Percentiles rank a stretch among this genome's conserved stretches.
phyloP scores from a whole-genome alignment of 2,797 vertebrate species.

The Sebastolobus altivelis region DNA sequence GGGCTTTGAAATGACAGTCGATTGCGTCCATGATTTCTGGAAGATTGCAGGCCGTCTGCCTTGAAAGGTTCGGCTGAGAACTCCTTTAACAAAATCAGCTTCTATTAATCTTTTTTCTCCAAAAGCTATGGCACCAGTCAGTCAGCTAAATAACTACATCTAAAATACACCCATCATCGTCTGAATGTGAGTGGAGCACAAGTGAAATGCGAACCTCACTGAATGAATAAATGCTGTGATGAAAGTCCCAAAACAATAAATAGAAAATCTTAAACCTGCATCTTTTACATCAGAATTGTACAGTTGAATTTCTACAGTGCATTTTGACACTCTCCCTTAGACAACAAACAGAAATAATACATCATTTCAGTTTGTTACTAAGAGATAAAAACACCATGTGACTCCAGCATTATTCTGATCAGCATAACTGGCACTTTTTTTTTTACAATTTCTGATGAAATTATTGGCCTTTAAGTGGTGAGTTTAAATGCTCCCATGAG shows the following conservation, averaged over 20 bases:
- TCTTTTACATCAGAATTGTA: conserved; percentile 27
- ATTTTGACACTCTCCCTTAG: conserved; percentile 47
- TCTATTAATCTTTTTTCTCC: background rate
- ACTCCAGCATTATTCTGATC: conserved; percentile 28
- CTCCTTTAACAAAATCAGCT: background rate
- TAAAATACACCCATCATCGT: conserved; percentile 11
- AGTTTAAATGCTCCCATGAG: conserved; percentile 18
- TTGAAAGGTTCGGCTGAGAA: background rate
- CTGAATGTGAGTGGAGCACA: background rate
- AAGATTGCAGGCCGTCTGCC: background rate
- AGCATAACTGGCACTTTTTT: conserved; percentile 46
- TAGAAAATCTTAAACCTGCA: conserved; percentile 42
- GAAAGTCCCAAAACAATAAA: conserved; percentile 56
- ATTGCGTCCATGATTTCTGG: background rate
- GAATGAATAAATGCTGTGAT: conserved; percentile 25
- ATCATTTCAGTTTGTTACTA: conserved; percentile 22
- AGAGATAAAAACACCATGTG: conserved; percentile 34
- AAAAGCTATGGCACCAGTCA: conserved; percentile 54
- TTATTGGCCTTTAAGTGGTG: conserved; percentile 27
- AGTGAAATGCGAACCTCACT: background rate
- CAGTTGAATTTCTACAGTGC: conserved; percentile 63
- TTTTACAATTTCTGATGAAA: conserved; percentile 35
- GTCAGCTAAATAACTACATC: conserved; percentile 5
- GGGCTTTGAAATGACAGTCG: background rate
- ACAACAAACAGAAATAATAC: conserved; percentile 27